Conservation (phyloP, 2,113 vertebrate species). For the Stomatorhinus ivindoensis region DNA sequence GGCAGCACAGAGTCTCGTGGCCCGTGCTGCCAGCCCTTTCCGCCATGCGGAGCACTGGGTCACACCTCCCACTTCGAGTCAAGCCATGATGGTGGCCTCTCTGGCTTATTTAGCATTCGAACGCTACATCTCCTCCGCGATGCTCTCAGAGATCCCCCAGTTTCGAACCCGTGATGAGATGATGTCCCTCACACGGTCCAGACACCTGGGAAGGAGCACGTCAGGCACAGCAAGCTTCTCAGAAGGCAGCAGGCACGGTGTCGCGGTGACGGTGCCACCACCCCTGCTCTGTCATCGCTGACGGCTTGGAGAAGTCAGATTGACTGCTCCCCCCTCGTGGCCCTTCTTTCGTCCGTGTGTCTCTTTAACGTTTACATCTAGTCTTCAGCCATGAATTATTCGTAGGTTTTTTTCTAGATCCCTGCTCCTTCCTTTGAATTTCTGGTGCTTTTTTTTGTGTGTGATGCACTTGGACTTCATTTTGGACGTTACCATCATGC, state of each 20-base stretch:
- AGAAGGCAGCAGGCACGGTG: not conserved
- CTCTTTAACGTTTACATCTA: not conserved
- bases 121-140: not conserved
- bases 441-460: not conserved
- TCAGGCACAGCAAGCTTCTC: not conserved
- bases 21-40: not conserved
- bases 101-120: not conserved
- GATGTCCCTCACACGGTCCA: not conserved
- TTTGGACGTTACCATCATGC: not conserved
- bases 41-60: not conserved
- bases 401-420: not conserved
- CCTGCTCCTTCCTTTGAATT: not conserved
- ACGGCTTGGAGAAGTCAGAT: not conserved
- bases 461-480: not conserved
- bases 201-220: not conserved
- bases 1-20: not conserved
- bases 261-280: not conserved
- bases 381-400: not conserved
- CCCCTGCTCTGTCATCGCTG: not conserved
- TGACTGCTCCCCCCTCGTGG: not conserved
- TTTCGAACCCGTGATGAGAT: not conserved
- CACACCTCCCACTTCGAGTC: not conserved
- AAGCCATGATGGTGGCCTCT: not conserved
- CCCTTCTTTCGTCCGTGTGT: not conserved
- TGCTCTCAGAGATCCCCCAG: not conserved